phyloP scores from a whole-genome alignment of 2,113 vertebrate genomes.

The Lynx canadensis region DNA sequence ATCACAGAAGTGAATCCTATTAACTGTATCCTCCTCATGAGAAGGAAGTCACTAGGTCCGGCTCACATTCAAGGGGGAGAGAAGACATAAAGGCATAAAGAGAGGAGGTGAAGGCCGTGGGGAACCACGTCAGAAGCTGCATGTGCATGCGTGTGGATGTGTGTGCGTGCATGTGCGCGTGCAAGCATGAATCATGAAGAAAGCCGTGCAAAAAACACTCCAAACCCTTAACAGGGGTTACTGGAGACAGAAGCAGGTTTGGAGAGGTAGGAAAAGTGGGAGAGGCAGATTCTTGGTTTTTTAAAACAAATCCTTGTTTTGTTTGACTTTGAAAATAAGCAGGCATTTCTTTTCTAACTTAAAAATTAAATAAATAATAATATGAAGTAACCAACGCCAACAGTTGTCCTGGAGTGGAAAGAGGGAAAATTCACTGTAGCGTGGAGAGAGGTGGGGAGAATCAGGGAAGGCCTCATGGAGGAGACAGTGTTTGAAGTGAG shows the following conservation, averaged over 20 bases:
- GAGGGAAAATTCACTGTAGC: neutral
- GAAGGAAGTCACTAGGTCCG: neutral
- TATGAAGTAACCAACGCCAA: neutral
- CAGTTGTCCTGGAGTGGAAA: neutral
- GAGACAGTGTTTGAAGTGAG: neutral
- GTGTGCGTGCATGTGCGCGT: neutral
- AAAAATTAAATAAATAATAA: neutral
- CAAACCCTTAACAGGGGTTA: neutral
- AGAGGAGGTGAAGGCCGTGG: neutral
- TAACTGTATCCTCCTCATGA: neutral
- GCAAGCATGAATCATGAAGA: neutral
- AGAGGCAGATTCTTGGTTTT: neutral
- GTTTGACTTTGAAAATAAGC: slow-evolving; percentile 20
- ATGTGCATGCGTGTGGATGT: neutral
- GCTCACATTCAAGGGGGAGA: too few relatives aligned
- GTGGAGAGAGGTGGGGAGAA: neutral
- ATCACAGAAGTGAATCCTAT: neutral
- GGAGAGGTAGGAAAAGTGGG: neutral
- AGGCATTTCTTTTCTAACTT: neutral
- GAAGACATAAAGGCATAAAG: neutral
- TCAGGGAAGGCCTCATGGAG: neutral
- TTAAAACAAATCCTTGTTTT: neutral
- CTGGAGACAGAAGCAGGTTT: neutral
- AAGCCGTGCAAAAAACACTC: neutral
- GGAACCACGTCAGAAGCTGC: neutral